phyloP scores from a whole-genome alignment of 2,797 vertebrate genomes.

The Chaetodon trifasciatus region DNA sequence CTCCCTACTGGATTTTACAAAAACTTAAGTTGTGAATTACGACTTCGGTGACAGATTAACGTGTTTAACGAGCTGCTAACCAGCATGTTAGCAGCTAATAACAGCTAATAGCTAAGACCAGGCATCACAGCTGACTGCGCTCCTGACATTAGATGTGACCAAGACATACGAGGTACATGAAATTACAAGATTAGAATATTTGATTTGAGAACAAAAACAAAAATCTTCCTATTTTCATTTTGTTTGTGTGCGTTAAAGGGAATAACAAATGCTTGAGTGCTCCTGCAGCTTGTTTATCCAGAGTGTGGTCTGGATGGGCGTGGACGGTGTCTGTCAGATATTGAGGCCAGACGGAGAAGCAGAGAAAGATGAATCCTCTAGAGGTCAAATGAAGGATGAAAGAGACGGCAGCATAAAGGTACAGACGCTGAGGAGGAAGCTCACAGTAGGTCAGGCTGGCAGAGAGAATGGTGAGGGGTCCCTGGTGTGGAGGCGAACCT shows the following conservation, averaged over 20 bases:
- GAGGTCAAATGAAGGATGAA: conserved; percentile 71
- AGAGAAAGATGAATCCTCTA: conserved; percentile 41
- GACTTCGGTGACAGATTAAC: neutral
- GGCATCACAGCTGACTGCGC: neutral
- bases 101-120: neutral
- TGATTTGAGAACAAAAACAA: neutral
- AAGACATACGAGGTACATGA: neutral
- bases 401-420: conserved; percentile 45
- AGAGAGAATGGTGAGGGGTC: conserved; percentile 45
- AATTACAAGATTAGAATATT: neutral
- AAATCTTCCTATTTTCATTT: neutral
- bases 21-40: neutral
- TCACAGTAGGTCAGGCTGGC: conserved; percentile 50
- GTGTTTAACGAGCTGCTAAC: neutral
- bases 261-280: neutral
- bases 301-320: conserved; percentile 33
- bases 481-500: conserved; percentile 52
- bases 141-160: neutral
- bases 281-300: neutral
- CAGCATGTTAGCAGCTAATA: neutral
- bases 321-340: conserved; percentile 57
- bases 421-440: conserved; percentile 33
- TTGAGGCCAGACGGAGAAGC: conserved; percentile 59
- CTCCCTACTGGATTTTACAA: neutral
- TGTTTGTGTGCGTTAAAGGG: neutral